These are phyloP conservation scores for Phengaris arion DNA, from an alignment of 2,888 invertebrate species.

Conservation along the genomic window DNA sequence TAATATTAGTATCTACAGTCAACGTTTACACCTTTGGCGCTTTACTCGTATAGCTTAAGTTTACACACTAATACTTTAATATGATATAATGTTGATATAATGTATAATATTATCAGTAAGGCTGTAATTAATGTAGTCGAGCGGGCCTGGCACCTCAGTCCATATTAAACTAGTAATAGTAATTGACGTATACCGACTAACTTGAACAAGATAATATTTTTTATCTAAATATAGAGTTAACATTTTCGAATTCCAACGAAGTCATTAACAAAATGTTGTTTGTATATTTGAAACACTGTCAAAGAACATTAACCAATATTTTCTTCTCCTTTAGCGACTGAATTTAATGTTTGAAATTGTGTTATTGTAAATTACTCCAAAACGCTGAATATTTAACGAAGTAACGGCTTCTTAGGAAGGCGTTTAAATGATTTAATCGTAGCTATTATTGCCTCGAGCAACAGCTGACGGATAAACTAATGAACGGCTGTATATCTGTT, in stretches of 20 bases:
- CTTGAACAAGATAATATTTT: not conserved
- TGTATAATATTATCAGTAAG: too few relatives aligned
- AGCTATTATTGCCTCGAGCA: slow-evolving; percentile 10
- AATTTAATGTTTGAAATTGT: slow-evolving; percentile 3
- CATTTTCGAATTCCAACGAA: not conserved
- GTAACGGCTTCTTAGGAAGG: slow-evolving; percentile 10
- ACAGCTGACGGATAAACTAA: slow-evolving; percentile 5
- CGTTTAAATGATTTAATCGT: slow-evolving; percentile 18
- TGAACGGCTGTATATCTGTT: slow-evolving; percentile 4
- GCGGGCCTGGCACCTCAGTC: too few relatives aligned
- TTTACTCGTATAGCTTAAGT: too few relatives aligned
- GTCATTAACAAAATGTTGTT: not conserved
- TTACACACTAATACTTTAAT: too few relatives aligned
- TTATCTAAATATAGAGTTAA: not conserved
- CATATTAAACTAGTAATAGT: too few relatives aligned
- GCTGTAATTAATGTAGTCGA: too few relatives aligned
- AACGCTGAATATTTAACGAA: slow-evolving; percentile 4
- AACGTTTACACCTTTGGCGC: too few relatives aligned
- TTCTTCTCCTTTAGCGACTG: not conserved
- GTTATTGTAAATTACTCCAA: slow-evolving; percentile 17
- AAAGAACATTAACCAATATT: slow-evolving; percentile 7
- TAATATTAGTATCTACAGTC: too few relatives aligned
- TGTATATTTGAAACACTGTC: not conserved
- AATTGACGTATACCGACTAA: not conserved
- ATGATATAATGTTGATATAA: too few relatives aligned